Evolutionary conservation across 2,113 vertebrate species (phyloP).

Genomic region (Sus scrofa): DNA sequence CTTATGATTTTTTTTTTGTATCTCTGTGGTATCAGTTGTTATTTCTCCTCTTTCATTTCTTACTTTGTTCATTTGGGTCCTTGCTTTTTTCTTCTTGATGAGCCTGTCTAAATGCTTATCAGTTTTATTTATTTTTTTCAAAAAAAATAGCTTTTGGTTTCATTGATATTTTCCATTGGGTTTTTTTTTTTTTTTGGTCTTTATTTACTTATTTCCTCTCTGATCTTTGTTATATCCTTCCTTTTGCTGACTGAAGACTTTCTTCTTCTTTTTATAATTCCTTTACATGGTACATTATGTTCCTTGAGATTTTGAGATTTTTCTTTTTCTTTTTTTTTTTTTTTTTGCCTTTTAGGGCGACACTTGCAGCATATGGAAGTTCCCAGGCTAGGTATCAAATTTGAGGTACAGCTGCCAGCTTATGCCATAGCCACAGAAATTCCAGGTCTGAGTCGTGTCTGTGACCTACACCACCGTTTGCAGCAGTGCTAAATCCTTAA

Average conservation of each 20-base stretch:
- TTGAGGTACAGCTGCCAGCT: too few species aligned
- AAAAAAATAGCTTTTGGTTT: neutral
- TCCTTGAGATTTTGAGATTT: neutral
- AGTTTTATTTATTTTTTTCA: neutral
- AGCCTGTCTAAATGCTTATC: neutral
- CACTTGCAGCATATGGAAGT: too few species aligned
- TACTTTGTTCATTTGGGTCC: neutral
- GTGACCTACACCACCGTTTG: too few species aligned
- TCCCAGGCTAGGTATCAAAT: too few species aligned
- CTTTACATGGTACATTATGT: neutral
- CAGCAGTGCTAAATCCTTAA: too few species aligned
- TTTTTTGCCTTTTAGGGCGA: too few species aligned
- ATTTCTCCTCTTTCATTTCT: neutral
- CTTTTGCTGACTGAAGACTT: neutral
- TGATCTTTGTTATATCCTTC: neutral
- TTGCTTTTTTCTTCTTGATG: neutral
- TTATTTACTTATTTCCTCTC: neutral
- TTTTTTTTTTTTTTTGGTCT: neutral
- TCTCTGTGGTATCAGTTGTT: neutral
- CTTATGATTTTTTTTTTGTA: neutral
- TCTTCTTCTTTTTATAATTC: neutral
- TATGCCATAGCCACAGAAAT: too few species aligned
- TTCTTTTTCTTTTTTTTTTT: too few species aligned
- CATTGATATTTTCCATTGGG: neutral
- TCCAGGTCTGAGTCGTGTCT: too few species aligned